Conservation (phyloP, 1,140 invertebrate species). For the Thaumetopoea pityocampa region DNA sequence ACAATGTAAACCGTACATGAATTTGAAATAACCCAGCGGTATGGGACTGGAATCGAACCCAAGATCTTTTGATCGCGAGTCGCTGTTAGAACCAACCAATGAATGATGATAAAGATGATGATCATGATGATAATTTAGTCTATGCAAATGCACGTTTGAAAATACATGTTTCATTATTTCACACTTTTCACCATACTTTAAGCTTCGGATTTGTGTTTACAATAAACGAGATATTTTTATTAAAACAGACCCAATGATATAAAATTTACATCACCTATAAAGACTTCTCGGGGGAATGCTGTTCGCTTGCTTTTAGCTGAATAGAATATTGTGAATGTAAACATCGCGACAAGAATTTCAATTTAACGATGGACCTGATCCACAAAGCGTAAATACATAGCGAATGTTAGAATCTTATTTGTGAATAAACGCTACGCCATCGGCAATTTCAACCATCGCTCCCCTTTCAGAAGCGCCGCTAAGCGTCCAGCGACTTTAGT, state of each 20-base stretch:
- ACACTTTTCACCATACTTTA: no score
- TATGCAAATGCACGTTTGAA: no score
- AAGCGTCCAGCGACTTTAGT: conserved; percentile 24
- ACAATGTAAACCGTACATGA: no score
- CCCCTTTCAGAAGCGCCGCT: conserved; percentile 30
- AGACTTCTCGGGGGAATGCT: conserved; percentile 20
- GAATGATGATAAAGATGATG: no score
- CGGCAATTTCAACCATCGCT: conserved; percentile 26
- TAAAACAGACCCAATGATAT: conserved; percentile 15
- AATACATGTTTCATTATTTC: no score
- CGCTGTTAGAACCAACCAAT: no score
- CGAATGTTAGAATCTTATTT: conserved; percentile 25
- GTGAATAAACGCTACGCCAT: conserved; percentile 22
- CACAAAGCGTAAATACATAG: conserved; percentile 5
- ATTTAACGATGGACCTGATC: conserved; percentile 28
- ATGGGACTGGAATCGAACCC: no score
- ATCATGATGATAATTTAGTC: no score
- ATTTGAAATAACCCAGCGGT: no score
- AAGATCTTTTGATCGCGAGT: no score
- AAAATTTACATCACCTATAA: conserved; percentile 24
- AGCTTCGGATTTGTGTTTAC: no score
- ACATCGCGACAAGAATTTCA: conserved; percentile 37
- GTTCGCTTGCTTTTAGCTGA: conserved; percentile 35
- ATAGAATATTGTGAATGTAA: conserved; percentile 34
- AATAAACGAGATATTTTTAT: conserved; percentile 21